Base-by-base conservation (phyloP, 2,113 vertebrate species). In the Lophotis ruficrista region DNA sequence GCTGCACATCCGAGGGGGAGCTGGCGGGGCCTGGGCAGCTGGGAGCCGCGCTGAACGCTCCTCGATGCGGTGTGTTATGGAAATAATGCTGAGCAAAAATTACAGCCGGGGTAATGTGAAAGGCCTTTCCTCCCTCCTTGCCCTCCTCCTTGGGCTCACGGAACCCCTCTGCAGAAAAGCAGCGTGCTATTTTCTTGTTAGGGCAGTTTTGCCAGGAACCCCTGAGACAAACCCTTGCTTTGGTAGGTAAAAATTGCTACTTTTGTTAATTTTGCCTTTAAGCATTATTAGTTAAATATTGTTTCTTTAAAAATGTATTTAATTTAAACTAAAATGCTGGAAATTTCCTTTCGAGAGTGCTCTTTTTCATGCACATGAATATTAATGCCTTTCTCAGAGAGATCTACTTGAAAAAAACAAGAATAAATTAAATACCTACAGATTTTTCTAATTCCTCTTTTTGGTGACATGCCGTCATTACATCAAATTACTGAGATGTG, bases 401-500 rank as follows among this genome's bases (percentile, higher is more conserved):
- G 98, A 98, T 98, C 98, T 98, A 98, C 98, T 98, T 98, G 97
- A 90, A 95, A 96, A 96, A 97, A 96, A 90, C 91, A 97, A 97
- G 98, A 98, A 98, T 98, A 98, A 98, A 98, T 98, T 98, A 98
- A 98, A 98, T 98, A 98, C 98, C 98, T 98, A 98, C 98, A 98
- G 98, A 98, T 98, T 98, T 98, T 98, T 98, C 98, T 98, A 98
- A 98, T 98, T 98, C 98, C 98, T 98, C 98, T 98, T 98, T 98
- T 98, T 98, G 98, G 98, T 98, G 98, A 98, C 98, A 98, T 97
- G 98, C 98, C 98, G 98, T 99, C 98, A 98, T 99, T 98, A 99
- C 98, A 99, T 99, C 98, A 99, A 99, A 99, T 99, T 99, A 99
- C 98, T 97, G 98, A 98, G 98, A 98, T 98, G 98, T 98, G 98